A percentile compares a stretch with the other conserved stretches of the same genome.
phyloP scores from a whole-genome alignment of 1,140 invertebrate species.

The Monochamus saltuarius region DNA sequence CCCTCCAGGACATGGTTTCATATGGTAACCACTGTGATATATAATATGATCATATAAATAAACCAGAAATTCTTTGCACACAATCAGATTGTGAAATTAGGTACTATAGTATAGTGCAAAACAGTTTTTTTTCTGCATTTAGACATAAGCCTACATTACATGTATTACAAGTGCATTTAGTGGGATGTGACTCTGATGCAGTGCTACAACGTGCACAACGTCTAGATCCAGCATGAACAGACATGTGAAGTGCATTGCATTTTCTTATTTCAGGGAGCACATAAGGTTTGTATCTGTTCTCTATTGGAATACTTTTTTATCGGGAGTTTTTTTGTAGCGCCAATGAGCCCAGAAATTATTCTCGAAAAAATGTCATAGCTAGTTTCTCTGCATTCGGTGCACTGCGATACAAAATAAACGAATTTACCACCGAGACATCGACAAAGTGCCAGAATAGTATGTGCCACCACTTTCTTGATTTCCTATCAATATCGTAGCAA shows the following conservation, averaged over 20 bases:
- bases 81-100: not conserved
- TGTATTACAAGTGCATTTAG: not conserved
- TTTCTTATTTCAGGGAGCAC: not conserved
- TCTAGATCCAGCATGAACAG: not conserved
- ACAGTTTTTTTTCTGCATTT: conserved; percentile 3
- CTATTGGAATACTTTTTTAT: not conserved
- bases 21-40: no score
- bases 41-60: no score
- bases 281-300: conserved; percentile 5
- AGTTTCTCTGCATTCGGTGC: not conserved
- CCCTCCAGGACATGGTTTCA: no score
- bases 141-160: not conserved
- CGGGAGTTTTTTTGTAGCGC: not conserved
- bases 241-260: not conserved
- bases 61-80: no score
- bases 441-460: no score
- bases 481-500: no score
- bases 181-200: conserved; percentile 1
- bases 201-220: conserved; percentile 7
- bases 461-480: no score
- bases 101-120: not conserved
- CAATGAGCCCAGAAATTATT: not conserved
- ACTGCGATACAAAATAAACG: no score
- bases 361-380: not conserved
- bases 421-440: no score